Percentiles rank a stretch among this genome's conserved stretches.
Conservation (phyloP, 2,113 vertebrate genomes). For the Nothoprocta pentlandii region DNA sequence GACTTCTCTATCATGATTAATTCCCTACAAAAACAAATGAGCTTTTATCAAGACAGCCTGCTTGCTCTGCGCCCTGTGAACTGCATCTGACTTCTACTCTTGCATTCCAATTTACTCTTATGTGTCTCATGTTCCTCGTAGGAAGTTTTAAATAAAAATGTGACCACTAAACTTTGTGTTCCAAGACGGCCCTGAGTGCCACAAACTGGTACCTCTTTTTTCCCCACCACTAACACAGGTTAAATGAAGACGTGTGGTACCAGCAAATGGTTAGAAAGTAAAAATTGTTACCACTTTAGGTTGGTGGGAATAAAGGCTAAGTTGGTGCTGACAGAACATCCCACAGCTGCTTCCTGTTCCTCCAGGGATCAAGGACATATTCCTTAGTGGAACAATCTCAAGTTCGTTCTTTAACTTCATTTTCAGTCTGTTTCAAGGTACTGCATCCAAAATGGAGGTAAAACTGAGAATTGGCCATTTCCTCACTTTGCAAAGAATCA, state of each 20-base stretch:
- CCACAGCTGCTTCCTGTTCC: accelerated
- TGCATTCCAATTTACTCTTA: background rate
- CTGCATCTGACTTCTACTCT: background rate
- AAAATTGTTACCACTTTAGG: background rate
- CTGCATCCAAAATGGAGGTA: background rate
- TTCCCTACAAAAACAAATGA: background rate
- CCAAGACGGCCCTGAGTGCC: background rate
- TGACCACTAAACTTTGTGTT: background rate
- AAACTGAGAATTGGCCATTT: background rate
- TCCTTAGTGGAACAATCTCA: background rate
- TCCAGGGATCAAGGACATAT: accelerated
- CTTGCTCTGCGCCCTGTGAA: background rate
- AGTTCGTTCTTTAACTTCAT: background rate
- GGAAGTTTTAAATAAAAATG: background rate
- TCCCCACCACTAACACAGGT: background rate
- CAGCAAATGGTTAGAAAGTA: background rate
- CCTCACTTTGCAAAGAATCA: background rate
- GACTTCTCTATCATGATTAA: background rate
- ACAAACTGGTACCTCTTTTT: background rate
- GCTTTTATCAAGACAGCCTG: background rate
- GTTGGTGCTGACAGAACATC: background rate
- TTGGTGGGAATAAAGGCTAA: background rate
- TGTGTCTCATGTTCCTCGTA: background rate
- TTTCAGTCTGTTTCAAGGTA: background rate
- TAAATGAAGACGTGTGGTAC: background rate